A percentile compares a stretch with the other conserved stretches of the same genome.
Conservation (phyloP, 2,113 vertebrate genomes). For the Tapirus terrestris region DNA sequence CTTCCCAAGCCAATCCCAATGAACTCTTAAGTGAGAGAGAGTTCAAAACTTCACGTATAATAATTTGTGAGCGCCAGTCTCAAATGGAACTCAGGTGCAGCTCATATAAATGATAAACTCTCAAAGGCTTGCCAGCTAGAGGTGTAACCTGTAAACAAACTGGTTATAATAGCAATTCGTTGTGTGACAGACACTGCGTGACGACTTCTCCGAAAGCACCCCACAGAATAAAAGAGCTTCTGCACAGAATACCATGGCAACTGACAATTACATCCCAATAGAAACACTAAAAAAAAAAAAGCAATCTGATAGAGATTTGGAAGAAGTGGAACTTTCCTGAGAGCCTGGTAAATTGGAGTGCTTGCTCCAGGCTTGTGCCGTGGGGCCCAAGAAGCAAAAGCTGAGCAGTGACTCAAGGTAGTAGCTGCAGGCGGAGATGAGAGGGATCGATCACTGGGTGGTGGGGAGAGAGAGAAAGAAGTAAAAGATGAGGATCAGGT, state of each 20-base stretch:
- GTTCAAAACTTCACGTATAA: background rate
- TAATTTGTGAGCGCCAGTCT: background rate
- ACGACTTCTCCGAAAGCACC: conserved; percentile 9
- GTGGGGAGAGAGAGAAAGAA: background rate
- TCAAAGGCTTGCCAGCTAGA: conserved; percentile 32
- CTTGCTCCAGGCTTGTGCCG: background rate
- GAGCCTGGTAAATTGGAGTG: background rate
- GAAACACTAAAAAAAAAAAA: background rate
- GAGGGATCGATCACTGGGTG: background rate
- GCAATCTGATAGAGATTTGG: background rate
- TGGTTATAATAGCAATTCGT: conserved; percentile 38
- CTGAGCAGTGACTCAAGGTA: background rate
- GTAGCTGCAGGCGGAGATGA: background rate
- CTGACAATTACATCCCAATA: background rate
- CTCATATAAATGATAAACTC: background rate
- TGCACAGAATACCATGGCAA: conserved; percentile 59
- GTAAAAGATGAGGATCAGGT: background rate
- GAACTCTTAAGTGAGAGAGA: background rate
- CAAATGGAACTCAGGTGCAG: background rate
- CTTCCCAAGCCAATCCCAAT: background rate
- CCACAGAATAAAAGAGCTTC: background rate
- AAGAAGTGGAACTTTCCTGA: conserved; percentile 10
- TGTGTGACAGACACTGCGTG: background rate
- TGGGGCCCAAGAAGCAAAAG: background rate
- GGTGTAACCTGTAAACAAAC: background rate